Evolutionary conservation across 2,797 vertebrate species (phyloP).

Genomic region (Siniperca obscura): DNA sequence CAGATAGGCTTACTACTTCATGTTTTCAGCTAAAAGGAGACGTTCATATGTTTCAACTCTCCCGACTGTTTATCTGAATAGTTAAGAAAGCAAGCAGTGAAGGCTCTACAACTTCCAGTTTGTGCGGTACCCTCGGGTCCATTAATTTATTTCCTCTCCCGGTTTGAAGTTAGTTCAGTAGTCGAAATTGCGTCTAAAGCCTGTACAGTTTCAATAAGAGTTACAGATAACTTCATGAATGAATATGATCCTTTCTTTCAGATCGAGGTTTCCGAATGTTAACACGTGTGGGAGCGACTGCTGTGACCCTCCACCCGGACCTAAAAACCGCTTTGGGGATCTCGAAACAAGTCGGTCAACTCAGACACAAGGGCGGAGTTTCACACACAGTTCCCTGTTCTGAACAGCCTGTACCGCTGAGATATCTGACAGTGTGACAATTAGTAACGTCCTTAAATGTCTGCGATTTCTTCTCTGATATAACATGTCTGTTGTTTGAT

Average conservation of each 20-base stretch:
- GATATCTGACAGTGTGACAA: neutral
- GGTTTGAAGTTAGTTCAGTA: neutral
- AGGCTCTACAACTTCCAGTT: conserved; percentile 5
- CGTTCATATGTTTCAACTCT: neutral
- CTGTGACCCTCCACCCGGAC: conserved; percentile 60
- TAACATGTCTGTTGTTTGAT: too few relatives aligned
- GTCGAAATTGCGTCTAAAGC: neutral
- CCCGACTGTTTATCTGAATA: neutral
- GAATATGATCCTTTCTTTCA: neutral
- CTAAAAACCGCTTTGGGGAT: conserved; percentile 14
- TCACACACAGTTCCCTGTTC: neutral
- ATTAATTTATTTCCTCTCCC: conserved; percentile 41
- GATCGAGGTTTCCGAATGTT: conserved; percentile 3
- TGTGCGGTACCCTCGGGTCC: neutral
- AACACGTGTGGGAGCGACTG: conserved; percentile 59
- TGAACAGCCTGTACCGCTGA: neutral
- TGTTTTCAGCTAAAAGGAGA: neutral
- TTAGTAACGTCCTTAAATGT: neutral
- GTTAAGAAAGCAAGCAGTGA: neutral
- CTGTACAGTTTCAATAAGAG: neutral
- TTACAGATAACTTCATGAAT: neutral
- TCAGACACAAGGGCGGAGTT: conserved; percentile 66
- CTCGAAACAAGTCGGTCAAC: conserved; percentile 26
- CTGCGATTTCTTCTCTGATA: neutral
- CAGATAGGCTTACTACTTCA: neutral